A percentile compares a stretch with the other conserved stretches of the same genome.
Conservation (phyloP, 2,797 vertebrate genomes). For the Myoxocephalus aenaeus region DNA sequence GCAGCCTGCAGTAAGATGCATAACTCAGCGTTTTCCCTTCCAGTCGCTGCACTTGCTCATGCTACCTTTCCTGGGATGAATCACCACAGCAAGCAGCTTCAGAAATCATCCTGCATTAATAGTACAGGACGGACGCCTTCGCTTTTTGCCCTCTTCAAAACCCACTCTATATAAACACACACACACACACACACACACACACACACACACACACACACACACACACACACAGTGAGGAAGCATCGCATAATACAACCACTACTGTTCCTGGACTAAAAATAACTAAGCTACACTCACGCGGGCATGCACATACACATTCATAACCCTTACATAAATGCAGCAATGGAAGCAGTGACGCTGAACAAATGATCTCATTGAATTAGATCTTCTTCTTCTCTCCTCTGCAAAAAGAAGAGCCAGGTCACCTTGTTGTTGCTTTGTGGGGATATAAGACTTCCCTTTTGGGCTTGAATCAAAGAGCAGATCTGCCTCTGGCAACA, state of each 20-base stretch:
- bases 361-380: constrained; percentile 72
- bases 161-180: neutral
- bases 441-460: constrained; percentile 78
- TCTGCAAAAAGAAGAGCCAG: constrained; percentile 37
- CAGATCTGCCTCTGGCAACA: constrained; percentile 67
- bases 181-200: constrained; percentile 15
- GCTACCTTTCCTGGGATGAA: constrained; percentile 62
- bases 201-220: constrained; percentile 20
- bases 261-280: constrained; percentile 61
- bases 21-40: constrained; percentile 71
- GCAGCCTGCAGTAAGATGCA: constrained; percentile 63
- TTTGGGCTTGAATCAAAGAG: constrained; percentile 70
- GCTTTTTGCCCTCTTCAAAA: constrained; percentile 18
- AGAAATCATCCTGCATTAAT: constrained; percentile 50
- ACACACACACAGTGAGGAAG: constrained; percentile 35
- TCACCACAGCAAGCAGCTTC: constrained; percentile 59
- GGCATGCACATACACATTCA: constrained; percentile 61
- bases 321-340: constrained; percentile 57
- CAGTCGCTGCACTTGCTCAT: constrained; percentile 51
- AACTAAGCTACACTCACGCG: constrained; percentile 24
- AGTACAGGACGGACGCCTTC: constrained; percentile 30
- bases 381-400: constrained; percentile 47
- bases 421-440: constrained; percentile 60
- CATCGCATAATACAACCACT: constrained; percentile 47
- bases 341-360: constrained; percentile 66